Percentiles rank a stretch among this genome's conserved stretches.
Evolutionary conservation across 1,140 invertebrate species (phyloP).

Genomic region (Yoshiicerus persimilis): DNA sequence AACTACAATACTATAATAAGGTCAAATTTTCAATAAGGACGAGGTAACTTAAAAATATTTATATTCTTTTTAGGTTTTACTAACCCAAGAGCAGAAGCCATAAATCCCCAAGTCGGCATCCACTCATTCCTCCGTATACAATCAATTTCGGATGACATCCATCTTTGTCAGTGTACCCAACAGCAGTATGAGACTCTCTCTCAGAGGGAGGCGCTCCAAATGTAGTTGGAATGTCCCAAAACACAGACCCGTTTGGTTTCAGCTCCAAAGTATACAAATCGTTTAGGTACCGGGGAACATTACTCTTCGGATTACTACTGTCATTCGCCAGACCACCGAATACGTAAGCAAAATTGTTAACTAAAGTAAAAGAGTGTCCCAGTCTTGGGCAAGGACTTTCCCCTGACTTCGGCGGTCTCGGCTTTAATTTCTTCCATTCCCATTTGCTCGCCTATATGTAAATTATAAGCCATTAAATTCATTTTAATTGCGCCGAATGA

Average conservation of each 20-base stretch:
- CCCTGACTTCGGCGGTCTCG: slow-evolving; percentile 78
- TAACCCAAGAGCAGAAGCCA: slow-evolving; percentile 90
- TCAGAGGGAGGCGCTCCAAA: slow-evolving; percentile 85
- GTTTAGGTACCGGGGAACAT: slow-evolving; percentile 89
- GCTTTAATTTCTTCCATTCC: slow-evolving; percentile 96
- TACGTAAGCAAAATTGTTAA: slow-evolving; percentile 89
- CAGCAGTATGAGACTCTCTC: slow-evolving; percentile 94
- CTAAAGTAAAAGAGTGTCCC: slow-evolving; percentile 95
- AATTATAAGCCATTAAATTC: too few species aligned
- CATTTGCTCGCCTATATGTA: slow-evolving; percentile 81
- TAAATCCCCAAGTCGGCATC: slow-evolving; percentile 88
- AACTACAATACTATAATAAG: too few species aligned
- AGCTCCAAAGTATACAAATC: slow-evolving; percentile 90
- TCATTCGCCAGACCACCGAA: slow-evolving; percentile 98
- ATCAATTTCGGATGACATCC: slow-evolving; percentile 80
- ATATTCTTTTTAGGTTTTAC: too few species aligned
- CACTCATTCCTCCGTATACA: slow-evolving; percentile 99
- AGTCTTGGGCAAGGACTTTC: slow-evolving; percentile 87
- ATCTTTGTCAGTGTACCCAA: slow-evolving; percentile 80
- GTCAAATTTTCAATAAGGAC: too few species aligned
- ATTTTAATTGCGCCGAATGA: too few species aligned
- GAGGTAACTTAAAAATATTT: too few species aligned
- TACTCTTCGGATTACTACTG: slow-evolving; percentile 96
- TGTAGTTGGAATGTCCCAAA: slow-evolving; percentile 88
- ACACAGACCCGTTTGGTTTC: slow-evolving; percentile 69